These are phyloP conservation scores for Pica pica DNA, from an alignment of 2,113 vertebrate species.

Conservation along the genomic window DNA sequence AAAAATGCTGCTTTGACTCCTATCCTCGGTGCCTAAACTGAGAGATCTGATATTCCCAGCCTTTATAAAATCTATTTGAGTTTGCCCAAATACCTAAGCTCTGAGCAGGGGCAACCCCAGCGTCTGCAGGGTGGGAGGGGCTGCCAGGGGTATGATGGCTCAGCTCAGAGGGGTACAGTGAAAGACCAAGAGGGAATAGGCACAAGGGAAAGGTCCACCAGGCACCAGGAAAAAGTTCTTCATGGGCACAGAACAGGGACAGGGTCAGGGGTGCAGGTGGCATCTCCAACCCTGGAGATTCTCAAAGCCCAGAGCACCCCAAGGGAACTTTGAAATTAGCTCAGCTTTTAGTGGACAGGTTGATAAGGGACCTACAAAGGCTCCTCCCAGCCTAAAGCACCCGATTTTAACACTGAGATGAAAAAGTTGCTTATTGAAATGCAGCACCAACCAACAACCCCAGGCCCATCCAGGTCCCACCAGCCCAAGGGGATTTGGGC, in stretches of 20 bases:
- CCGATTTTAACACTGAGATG: not conserved
- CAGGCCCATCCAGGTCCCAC: not conserved
- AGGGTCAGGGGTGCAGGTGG: not conserved
- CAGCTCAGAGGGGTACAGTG: not conserved
- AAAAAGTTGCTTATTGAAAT: not conserved
- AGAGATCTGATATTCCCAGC: not conserved
- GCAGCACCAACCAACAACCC: not conserved
- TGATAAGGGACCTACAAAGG: not conserved
- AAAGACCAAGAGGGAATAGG: not conserved
- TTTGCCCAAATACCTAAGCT: not conserved
- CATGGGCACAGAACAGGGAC: not conserved
- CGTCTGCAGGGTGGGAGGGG: too few species aligned
- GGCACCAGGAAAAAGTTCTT: not conserved
- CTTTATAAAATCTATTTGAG: not conserved
- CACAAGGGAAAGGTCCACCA: not conserved
- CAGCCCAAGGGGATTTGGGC: not conserved
- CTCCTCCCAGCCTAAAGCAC: not conserved
- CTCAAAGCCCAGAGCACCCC: not conserved
- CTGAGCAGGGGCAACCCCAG: too few species aligned
- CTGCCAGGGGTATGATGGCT: accelerated
- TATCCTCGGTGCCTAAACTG: not conserved
- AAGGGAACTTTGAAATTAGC: not conserved
- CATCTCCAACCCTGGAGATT: not conserved
- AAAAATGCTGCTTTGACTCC: not conserved
- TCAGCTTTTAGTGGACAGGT: not conserved